A percentile compares a stretch with the other conserved stretches of the same genome.
These are phyloP conservation scores for Anoplopoma fimbria DNA, from an alignment of 2,113 vertebrate species.

Conservation along the genomic window DNA sequence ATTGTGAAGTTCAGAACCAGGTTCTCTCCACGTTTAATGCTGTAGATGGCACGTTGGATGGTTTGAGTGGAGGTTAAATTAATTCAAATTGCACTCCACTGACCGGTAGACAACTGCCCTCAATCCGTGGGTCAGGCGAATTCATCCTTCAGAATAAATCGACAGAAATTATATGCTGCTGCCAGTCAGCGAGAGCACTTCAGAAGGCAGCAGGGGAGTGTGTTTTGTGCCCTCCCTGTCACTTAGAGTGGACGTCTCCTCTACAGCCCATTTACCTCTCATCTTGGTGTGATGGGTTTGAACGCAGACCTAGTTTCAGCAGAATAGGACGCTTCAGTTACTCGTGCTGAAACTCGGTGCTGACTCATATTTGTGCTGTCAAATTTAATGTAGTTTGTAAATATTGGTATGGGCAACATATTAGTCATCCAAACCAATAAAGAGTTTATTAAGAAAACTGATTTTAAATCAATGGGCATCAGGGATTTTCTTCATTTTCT, in stretches of 20 bases:
- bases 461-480: background rate
- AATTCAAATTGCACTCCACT: conserved; percentile 52
- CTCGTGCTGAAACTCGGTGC: conserved; percentile 17
- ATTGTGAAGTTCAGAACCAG: conserved; percentile 35
- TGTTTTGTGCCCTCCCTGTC: conserved; percentile 59
- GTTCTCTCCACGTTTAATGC: conserved; percentile 30
- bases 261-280: conserved; percentile 58
- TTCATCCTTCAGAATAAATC: conserved; percentile 63
- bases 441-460: no score
- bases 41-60: conserved; percentile 1
- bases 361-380: conserved; percentile 36
- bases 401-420: background rate
- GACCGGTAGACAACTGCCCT: conserved; percentile 59
- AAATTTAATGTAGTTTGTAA: background rate
- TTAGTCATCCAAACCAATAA: background rate
- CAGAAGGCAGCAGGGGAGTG: conserved; percentile 53
- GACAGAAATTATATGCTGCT: conserved; percentile 62
- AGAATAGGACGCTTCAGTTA: conserved; percentile 20
- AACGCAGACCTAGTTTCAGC: conserved; percentile 43
- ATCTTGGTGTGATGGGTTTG: conserved; percentile 45
- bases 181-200: conserved; percentile 65
- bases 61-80: conserved; percentile 57
- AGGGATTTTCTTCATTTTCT: conserved; percentile 11
- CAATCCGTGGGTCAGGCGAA: conserved; percentile 48
- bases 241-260: conserved; percentile 57